Percentiles rank a stretch among this genome's conserved stretches.
Evolutionary conservation across 37 sponge, comb jelly and placozoan genomes (phyloP).

Genomic region (Amphimedon queenslandica): DNA sequence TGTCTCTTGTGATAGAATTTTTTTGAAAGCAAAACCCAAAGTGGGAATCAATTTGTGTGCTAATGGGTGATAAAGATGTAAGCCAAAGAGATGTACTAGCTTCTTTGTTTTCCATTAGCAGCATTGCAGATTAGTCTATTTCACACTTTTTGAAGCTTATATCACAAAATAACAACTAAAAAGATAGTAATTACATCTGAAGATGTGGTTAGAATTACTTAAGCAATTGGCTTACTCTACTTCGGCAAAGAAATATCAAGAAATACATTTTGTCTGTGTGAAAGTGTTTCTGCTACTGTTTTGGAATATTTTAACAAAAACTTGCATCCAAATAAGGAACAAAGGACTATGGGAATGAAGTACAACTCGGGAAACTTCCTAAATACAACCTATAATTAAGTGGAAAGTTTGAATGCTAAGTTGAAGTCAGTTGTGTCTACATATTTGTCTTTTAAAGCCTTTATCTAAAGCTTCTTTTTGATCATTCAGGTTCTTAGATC

Average conservation of each 20-base stretch:
- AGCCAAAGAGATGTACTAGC: too few species aligned
- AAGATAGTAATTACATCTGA: too few species aligned
- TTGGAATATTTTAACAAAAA: neutral
- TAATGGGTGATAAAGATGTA: too few species aligned
- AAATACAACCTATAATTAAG: conserved; percentile 47
- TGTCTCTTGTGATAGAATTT: too few species aligned
- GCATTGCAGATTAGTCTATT: too few species aligned
- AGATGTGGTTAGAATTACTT: neutral
- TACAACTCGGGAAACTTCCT: conserved; percentile 26
- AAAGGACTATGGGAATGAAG: conserved; percentile 30
- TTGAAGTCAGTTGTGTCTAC: conserved; percentile 35
- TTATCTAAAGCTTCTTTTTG: conserved; percentile 39
- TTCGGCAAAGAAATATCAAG: neutral
- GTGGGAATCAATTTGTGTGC: too few species aligned
- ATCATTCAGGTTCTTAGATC: conserved; percentile 21
- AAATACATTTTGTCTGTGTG: neutral
- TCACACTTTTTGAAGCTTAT: too few species aligned
- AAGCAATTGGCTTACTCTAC: neutral
- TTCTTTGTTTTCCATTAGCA: too few species aligned
- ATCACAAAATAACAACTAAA: too few species aligned
- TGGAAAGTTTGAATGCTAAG: conserved; percentile 45
- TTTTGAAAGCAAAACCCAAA: too few species aligned
- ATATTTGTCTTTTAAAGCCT: conserved; percentile 22
- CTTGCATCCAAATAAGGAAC: neutral
- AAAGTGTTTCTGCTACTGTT: neutral